These are phyloP conservation scores for Corythaeola cristata DNA, from an alignment of 2,113 vertebrate genomes.

Conservation along the genomic window DNA sequence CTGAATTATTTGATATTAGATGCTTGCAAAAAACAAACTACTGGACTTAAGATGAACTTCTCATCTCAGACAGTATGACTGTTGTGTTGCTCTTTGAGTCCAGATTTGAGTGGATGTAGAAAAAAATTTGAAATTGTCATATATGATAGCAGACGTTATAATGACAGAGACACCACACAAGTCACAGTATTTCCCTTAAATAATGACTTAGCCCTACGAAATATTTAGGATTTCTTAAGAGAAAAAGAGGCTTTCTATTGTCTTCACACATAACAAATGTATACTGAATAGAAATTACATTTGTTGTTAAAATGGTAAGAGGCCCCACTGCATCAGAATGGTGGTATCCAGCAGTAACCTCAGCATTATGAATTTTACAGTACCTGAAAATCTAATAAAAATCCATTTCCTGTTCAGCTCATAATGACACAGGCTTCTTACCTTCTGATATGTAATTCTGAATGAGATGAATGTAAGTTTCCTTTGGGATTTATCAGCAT, in stretches of 20 bases:
- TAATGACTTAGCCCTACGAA: not conserved
- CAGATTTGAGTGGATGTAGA: not conserved
- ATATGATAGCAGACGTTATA: not conserved
- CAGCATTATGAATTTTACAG: not conserved
- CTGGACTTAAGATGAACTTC: not conserved
- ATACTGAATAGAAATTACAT: not conserved
- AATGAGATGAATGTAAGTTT: not conserved
- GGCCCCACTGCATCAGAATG: not conserved
- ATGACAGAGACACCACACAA: not conserved
- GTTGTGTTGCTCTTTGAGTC: not conserved
- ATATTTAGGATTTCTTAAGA: not conserved
- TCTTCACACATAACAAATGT: not conserved
- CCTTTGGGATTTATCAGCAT: not conserved
- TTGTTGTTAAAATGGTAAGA: not conserved
- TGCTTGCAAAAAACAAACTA: not conserved
- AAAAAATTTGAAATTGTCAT: not conserved
- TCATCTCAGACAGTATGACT: not conserved
- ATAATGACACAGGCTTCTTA: not conserved
- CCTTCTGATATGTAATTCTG: not conserved
- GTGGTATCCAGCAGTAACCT: not conserved
- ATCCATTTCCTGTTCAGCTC: not conserved
- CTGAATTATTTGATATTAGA: not conserved
- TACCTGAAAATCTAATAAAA: not conserved
- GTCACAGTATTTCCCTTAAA: not conserved
- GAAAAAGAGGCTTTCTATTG: not conserved